Conservation (phyloP, 2,113 vertebrate genomes). For the Amphilophus citrinellus region DNA sequence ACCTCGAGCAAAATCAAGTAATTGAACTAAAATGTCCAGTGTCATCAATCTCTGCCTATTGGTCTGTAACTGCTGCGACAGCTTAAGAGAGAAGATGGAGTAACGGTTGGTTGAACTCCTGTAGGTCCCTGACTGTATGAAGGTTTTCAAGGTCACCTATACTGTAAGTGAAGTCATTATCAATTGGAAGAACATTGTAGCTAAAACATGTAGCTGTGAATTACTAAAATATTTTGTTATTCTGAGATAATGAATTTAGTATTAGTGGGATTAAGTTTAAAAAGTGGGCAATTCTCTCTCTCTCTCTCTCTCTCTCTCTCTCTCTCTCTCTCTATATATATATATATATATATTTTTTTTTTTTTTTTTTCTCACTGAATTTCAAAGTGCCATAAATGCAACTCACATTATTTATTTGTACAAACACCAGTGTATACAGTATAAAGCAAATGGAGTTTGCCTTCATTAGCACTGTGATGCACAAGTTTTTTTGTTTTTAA, state of each 20-base stretch:
- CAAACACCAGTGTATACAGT: too few relatives aligned
- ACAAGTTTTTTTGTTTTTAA: too few relatives aligned
- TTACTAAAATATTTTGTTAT: background rate
- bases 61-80: constrained; percentile 49
- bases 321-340: too few relatives aligned
- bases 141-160: constrained; percentile 32
- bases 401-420: too few relatives aligned
- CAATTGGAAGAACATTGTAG: background rate
- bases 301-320: too few relatives aligned
- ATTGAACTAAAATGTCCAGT: constrained; percentile 66
- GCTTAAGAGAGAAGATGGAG: constrained; percentile 39
- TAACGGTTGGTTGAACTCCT: constrained; percentile 38
- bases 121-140: constrained; percentile 1
- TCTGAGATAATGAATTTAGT: background rate
- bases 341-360: too few relatives aligned
- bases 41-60: constrained; percentile 60
- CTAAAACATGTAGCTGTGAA: background rate
- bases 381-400: too few relatives aligned
- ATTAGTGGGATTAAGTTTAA: too few relatives aligned
- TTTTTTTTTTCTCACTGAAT: too few relatives aligned
- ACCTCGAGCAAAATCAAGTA: constrained; percentile 63
- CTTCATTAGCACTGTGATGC: too few relatives aligned
- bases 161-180: background rate
- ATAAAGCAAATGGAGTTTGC: too few relatives aligned
- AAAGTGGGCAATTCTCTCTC: too few relatives aligned